Conservation (phyloP, 2,888 invertebrate genomes). For the Leucophenga maculata region DNA sequence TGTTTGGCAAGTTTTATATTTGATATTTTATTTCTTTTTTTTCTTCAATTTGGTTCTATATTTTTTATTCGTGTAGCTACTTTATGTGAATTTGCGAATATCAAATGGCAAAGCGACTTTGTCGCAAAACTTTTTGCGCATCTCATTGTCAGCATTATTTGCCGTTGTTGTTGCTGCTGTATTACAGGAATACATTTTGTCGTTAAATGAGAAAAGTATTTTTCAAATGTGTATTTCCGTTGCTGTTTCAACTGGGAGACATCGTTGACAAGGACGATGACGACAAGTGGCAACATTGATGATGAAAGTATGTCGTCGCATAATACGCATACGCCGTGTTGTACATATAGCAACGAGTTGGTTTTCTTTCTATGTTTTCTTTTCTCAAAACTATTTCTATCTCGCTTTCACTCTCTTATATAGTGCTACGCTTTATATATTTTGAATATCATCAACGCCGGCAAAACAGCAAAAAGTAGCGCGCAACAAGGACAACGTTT, state of each 20-base stretch:
- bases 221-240: slow-evolving; percentile 65
- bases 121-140: slow-evolving; percentile 19
- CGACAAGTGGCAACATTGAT: slow-evolving; percentile 48
- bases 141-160: slow-evolving; percentile 1
- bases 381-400: no score
- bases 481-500: background rate
- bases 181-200: slow-evolving; percentile 48
- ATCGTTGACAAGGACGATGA: slow-evolving; percentile 44
- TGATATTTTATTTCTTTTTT: background rate
- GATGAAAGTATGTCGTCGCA: slow-evolving; percentile 53
- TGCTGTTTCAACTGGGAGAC: slow-evolving; percentile 59
- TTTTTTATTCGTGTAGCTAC: background rate
- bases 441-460: slow-evolving; percentile 8
- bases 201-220: slow-evolving; percentile 65
- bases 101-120: slow-evolving; percentile 16
- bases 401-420: no score
- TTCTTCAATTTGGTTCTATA: background rate
- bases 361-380: no score
- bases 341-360: background rate
- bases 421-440: background rate
- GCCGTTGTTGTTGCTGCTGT: slow-evolving; percentile 4
- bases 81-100: slow-evolving; percentile 24
- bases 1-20: background rate
- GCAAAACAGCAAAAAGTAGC: no score
- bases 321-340: slow-evolving; percentile 12